Evolutionary conservation across 2,888 invertebrate genomes (phyloP), one percentile per base, ranked within the genome.

Genomic region (Nomada fucata): DNA sequence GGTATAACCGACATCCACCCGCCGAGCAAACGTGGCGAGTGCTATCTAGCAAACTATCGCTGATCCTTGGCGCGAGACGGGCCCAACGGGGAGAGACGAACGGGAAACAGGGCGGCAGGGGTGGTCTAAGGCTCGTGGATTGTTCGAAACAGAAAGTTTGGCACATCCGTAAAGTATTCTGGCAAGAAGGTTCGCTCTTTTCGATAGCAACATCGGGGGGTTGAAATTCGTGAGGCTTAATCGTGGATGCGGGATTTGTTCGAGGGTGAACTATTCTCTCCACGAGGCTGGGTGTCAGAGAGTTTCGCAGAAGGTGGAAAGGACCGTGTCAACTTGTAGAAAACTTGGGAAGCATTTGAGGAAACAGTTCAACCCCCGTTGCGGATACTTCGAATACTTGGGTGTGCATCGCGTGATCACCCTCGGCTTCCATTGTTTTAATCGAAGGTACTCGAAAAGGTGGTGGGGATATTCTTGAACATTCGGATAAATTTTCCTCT

Each of bases 11-110:
- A 86, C 88, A 76, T 73, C 82, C 78, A 85, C 81, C 78, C 84
- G 77, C 76, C 80, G 72, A 60, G 83, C 79, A 88, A 36, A 82
- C 84, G 86, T 69, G 73, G 78, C 81, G 73, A 76, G 77, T 81
- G 84, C 77, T 89, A 89, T 89, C 89, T 83, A 64, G 70, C 83
- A 70, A 82, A 81, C 87, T 83, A 89, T 89, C 85, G 83, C 82
- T 87, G 88, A 89, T 89, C 82, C 88, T 83, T 84, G 82, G 79
- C 85, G 82, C 84, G 82, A 84, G 85, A 89, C 87, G 77, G 74
- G 68, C 82, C 76, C 76, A 73, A 76, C 71, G 81, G 68, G 75
- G 59, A 64, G 59, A 26, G 67, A 26, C 72, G 80, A 36, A 60
- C 77, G 73, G 79, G 70, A 79, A 60, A 70, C 52, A 69, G 60